Percentiles rank a stretch among this genome's conserved stretches.
These are phyloP conservation scores for Charadrius vociferus DNA, from an alignment of 2,113 vertebrate species.

Conservation along the genomic window DNA sequence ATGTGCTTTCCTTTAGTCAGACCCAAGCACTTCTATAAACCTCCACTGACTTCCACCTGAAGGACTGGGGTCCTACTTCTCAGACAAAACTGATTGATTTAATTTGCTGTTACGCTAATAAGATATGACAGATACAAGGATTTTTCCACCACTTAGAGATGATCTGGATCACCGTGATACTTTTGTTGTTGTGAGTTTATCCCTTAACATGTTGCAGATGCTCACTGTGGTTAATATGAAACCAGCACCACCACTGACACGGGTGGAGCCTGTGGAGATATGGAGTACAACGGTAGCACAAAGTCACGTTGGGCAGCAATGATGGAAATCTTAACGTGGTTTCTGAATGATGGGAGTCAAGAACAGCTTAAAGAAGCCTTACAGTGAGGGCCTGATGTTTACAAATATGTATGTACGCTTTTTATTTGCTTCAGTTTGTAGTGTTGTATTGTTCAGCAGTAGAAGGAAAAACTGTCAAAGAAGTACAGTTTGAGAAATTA, in stretches of 20 bases:
- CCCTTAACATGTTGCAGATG: background rate
- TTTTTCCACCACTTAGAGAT: background rate
- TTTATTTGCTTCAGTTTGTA: background rate
- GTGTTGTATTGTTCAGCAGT: background rate
- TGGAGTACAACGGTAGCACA: accelerated
- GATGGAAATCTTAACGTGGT: background rate
- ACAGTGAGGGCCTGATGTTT: background rate
- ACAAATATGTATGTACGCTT: background rate
- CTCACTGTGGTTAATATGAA: background rate
- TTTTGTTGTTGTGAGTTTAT: background rate
- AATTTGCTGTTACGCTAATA: background rate
- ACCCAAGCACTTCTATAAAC: background rate
- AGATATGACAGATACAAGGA: background rate
- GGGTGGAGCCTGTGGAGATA: background rate
- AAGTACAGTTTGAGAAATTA: background rate
- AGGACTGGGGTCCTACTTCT: background rate
- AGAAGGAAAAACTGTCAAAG: background rate
- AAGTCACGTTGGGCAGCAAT: background rate
- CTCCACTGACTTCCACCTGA: background rate
- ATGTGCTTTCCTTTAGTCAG: background rate
- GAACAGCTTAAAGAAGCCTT: background rate
- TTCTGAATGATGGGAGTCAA: background rate
- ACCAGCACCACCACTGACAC: background rate
- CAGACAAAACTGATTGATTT: background rate
- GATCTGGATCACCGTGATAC: background rate